Evolutionary conservation across 2,797 vertebrate species (phyloP), one percentile per base, ranked within the genome.

Genomic region (Hybognathus amarus): DNA sequence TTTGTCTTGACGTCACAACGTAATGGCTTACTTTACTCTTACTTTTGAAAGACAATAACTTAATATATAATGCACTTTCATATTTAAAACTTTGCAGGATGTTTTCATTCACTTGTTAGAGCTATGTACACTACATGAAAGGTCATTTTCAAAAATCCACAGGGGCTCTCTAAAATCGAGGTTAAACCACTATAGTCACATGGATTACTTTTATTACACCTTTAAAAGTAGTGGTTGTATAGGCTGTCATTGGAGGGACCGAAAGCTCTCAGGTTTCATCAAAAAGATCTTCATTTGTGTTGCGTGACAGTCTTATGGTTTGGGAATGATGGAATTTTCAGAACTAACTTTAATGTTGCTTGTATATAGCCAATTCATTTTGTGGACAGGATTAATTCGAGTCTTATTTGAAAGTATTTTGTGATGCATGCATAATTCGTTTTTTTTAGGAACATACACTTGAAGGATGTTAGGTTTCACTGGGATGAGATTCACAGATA

Each of bases 361-460:
- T 77, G 24, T 47, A 40, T 33, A n/a, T 22, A 71, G 66, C 30
- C 18, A 52, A 27, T 67, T 69, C 5, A 54, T 20, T 1, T 74
- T 74, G 47, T 56, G 33, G 24, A 17, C 47, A 79, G 38, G 20
- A 42, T 70, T 45, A 4, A 42, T 80, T 80, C 30, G 64, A 63
- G 52, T 56, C 5, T 47, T 80, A 45, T 18, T 30, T 66, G 40
- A 61, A 47, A 47, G 79, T 80, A 45, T 63, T 66, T 73, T 47
- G 40, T 73, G 79, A 61, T 40, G 61, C 15, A 27, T 74, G 38
- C 54, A 67, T 83, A 74, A 74, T 67, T 67, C 11, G 52, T 76
- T 76, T 50, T 50, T 66, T 71, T 69, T 77, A 2, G 33, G 18
- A 70, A 54, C 63, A 52, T 79, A 69, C 52, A 74, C 74, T 54